A percentile compares a stretch with the other conserved stretches of the same genome.
phyloP scores from a whole-genome alignment of 2,113 vertebrate species.

The Rhynchomys soricoides region DNA sequence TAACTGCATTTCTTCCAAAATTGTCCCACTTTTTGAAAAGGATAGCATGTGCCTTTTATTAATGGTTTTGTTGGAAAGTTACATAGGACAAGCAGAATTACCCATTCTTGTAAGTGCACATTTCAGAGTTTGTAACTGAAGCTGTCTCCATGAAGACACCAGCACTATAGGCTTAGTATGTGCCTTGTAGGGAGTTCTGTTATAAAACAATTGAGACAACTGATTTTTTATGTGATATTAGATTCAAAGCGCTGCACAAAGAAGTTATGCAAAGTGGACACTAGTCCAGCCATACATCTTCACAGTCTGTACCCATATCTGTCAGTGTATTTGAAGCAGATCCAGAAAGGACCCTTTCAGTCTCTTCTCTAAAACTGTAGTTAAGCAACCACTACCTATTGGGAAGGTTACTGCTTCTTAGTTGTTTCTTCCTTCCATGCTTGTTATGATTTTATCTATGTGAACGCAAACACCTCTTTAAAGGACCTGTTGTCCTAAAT shows the following conservation, averaged over 20 bases:
- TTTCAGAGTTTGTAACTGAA: background rate
- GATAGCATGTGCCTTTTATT: background rate
- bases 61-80: background rate
- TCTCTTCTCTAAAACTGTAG: background rate
- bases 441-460: background rate
- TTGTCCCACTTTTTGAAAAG: background rate
- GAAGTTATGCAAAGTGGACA: background rate
- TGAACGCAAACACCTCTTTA: background rate
- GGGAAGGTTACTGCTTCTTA: background rate
- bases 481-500: background rate
- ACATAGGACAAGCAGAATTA: background rate
- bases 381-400: background rate
- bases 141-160: background rate
- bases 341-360: background rate
- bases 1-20: background rate
- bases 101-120: background rate
- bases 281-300: background rate
- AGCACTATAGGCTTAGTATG: background rate
- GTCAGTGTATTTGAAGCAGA: background rate
- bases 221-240: background rate
- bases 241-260: background rate
- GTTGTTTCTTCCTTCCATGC: background rate
- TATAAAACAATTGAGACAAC: background rate
- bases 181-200: background rate
- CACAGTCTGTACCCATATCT: background rate